A percentile compares a stretch with the other conserved stretches of the same genome.
Evolutionary conservation across 2,888 invertebrate species (phyloP).

Genomic region (Hololepta plana): DNA sequence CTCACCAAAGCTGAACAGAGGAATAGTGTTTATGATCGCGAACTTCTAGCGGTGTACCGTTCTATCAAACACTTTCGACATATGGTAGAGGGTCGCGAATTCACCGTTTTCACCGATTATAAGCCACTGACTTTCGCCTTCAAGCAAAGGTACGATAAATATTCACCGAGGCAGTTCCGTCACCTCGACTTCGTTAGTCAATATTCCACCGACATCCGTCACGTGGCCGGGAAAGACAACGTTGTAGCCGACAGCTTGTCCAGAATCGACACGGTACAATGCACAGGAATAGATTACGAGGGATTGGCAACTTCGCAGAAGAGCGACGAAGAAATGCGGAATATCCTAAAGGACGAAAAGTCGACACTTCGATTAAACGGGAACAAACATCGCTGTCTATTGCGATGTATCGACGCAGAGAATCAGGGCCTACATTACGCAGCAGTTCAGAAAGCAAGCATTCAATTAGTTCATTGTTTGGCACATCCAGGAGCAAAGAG

Average conservation of each 20-base stretch:
- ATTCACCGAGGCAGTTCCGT: slow-evolving; percentile 6
- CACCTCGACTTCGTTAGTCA: slow-evolving; percentile 7
- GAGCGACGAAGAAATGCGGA: slow-evolving; percentile 3
- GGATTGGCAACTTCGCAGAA: slow-evolving; percentile 1
- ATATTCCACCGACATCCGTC: slow-evolving; percentile 5
- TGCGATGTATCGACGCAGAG: background rate
- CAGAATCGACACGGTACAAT: background rate
- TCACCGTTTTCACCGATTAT: slow-evolving; percentile 7
- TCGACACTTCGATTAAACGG: too few species aligned
- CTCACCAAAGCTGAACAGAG: slow-evolving; percentile 16
- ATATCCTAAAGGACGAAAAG: slow-evolving; percentile 1
- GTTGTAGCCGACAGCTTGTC: slow-evolving; percentile 6
- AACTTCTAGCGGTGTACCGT: slow-evolving; percentile 8
- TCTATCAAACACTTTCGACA: slow-evolving; percentile 7
- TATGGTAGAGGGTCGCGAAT: slow-evolving; percentile 5
- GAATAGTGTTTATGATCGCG: slow-evolving; percentile 8
- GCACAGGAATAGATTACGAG: slow-evolving; percentile 1
- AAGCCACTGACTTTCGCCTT: slow-evolving; percentile 7
- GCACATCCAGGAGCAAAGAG: slow-evolving; percentile 2
- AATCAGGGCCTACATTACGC: slow-evolving; percentile 3
- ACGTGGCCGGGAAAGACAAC: slow-evolving; percentile 5
- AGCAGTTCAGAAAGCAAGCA: background rate
- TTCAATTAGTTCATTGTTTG: slow-evolving; percentile 3
- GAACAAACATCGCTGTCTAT: background rate
- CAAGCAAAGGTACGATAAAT: slow-evolving; percentile 5